Conservation (phyloP, 2,888 invertebrate genomes). For the Geophilus truncorum region DNA sequence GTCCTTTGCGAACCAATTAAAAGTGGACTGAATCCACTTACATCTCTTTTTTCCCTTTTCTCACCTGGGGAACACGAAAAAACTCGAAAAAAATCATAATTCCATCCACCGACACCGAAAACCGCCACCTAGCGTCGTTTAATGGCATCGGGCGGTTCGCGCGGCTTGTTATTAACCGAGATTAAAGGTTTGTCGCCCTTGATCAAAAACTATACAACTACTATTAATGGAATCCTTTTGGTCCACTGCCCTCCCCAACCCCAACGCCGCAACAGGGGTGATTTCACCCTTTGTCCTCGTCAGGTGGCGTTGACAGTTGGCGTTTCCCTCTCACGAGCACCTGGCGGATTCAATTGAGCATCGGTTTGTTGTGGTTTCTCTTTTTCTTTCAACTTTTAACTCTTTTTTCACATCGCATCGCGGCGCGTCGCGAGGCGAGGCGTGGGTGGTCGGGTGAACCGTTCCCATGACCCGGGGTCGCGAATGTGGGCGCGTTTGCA, state of each 20-base stretch:
- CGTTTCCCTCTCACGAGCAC: conserved; percentile 1
- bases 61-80: neutral
- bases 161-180: neutral
- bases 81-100: neutral
- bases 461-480: conserved; percentile 15
- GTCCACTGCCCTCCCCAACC: neutral
- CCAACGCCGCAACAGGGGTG: neutral
- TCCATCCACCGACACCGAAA: no score
- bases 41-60: neutral
- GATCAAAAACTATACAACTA: neutral
- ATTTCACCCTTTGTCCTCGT: conserved; percentile 1
- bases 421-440: neutral
- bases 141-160: no score
- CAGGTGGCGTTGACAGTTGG: conserved; percentile 20
- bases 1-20: neutral
- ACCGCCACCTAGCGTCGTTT: no score
- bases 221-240: conserved; percentile 16
- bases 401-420: neutral
- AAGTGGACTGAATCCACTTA: neutral
- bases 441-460: neutral
- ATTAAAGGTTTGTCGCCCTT: conserved; percentile 10
- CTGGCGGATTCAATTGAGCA: conserved; percentile 10
- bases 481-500: neutral
- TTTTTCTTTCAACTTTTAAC: neutral
- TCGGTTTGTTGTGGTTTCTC: neutral